A percentile compares a stretch with the other conserved stretches of the same genome.
Conservation (phyloP, 1,140 invertebrate genomes). For the Trichogramma pretiosum region DNA sequence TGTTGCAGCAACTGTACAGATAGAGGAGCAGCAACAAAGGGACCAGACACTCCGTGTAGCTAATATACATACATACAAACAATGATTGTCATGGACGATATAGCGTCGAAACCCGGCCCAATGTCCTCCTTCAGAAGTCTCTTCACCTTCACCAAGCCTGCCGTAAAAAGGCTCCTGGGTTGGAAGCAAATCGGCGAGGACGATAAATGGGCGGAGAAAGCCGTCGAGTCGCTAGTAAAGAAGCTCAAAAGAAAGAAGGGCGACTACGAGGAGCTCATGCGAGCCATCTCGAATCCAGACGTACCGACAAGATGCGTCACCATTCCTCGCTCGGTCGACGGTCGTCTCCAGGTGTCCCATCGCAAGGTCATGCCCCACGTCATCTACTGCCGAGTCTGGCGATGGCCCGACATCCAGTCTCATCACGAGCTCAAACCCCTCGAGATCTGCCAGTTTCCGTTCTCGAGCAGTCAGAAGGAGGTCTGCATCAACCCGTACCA, state of each 20-base stretch:
- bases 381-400: conserved; percentile 94
- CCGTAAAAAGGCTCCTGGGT: conserved; percentile 88
- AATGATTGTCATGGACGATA: too few species aligned
- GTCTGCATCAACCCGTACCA: conserved; percentile 98
- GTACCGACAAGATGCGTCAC: conserved; percentile 93
- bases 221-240: conserved; percentile 94
- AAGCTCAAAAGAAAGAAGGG: conserved; percentile 82
- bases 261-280: conserved; percentile 91
- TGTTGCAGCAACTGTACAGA: too few species aligned
- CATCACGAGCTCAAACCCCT: conserved; percentile 93
- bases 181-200: conserved; percentile 97
- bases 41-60: too few species aligned
- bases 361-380: conserved; percentile 92
- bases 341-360: conserved; percentile 85
- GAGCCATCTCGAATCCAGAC: conserved; percentile 83
- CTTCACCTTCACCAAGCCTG: conserved; percentile 74
- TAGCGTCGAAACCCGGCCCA: conserved; percentile 47
- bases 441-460: conserved; percentile 88
- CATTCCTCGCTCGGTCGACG: conserved; percentile 89
- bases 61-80: too few species aligned
- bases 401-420: conserved; percentile 94
- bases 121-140: conserved; percentile 83
- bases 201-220: conserved; percentile 98
- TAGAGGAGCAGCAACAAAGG: too few species aligned
- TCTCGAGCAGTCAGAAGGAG: conserved; percentile 89